Conservation (phyloP, 2,797 vertebrate genomes). For the Amniataba percoides region DNA sequence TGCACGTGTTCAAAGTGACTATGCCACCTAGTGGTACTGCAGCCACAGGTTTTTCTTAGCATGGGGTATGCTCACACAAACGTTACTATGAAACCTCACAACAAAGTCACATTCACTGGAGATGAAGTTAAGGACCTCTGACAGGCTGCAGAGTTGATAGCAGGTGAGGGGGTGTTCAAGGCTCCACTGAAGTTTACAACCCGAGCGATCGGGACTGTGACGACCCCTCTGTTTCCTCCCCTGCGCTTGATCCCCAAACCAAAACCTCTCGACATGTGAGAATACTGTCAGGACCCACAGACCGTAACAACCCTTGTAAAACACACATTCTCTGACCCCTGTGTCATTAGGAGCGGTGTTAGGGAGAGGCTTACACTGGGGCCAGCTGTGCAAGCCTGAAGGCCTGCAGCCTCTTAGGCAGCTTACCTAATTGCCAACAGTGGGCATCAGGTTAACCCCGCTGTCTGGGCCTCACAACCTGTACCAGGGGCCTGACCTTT, state of each 20-base stretch:
- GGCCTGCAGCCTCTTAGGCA: constrained; percentile 52
- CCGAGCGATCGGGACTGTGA: constrained; percentile 36
- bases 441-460: constrained; percentile 55
- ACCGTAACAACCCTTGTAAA: constrained; percentile 68
- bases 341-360: constrained; percentile 57
- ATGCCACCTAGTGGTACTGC: constrained; percentile 80
- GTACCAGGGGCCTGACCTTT: constrained; percentile 71
- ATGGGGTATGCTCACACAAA: neutral
- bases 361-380: constrained; percentile 25
- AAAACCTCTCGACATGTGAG: constrained; percentile 53
- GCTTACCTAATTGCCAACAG: constrained; percentile 63
- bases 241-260: constrained; percentile 54
- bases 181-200: constrained; percentile 44
- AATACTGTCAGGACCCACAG: constrained; percentile 61
- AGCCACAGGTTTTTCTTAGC: constrained; percentile 40
- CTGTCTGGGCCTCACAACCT: constrained; percentile 52
- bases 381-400: constrained; percentile 42
- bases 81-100: constrained; percentile 25
- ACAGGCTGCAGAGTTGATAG: constrained; percentile 38
- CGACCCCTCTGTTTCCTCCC: constrained; percentile 55
- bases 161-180: neutral
- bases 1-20: constrained; percentile 72
- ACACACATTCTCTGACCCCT: constrained; percentile 50
- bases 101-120: constrained; percentile 29
- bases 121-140: constrained; percentile 47